Evolutionary conservation across 2,113 vertebrate species (phyloP), one percentile per base, ranked within the genome.

Genomic region (Brienomyrus brachyistius): DNA sequence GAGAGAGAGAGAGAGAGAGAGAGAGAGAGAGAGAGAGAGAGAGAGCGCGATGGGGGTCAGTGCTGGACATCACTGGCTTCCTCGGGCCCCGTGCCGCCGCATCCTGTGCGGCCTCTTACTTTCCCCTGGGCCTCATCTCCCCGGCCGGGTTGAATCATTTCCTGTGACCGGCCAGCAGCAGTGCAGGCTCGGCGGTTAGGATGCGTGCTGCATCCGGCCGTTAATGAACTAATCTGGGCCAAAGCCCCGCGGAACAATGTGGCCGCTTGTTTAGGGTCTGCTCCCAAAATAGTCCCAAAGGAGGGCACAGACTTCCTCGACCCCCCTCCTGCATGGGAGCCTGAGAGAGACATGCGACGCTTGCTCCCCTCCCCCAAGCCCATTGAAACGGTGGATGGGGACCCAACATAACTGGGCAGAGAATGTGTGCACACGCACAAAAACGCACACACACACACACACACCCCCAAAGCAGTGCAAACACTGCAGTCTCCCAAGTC

Each of bases 371-470:
- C 13, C 17, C 21, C 83, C 52, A 17, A 13, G 48, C 23, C 84
- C 8, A 9, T 13, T 17, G n/a, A 35, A 15, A 86, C 43, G 23
- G 19, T 10, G 15, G 21, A 23, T 8, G 45, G 43, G 3, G 40
- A 84, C 21, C 40, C 8, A 5, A 35, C 47, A 15, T 23, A 31
- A 54, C 23, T 17, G 13, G 1, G 11, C 9, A 86, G 23, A 23
- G 45, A 13, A 86, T 93, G 95, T 96, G 4, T 4, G 0, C 17
- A 21, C 52, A 21, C 52, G 0, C 17, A 1, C 17, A 6, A 11
- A 0, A 2, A 0, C 21, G 31, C 23, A 51, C 50, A 1, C 15
- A 17, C 3, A 52, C 15, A 5, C 51, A 4, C 51, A 5, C 51
- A 5, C 23, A 35, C 48, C 52, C 48, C 0, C 1, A 48, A 84